phyloP scores from a whole-genome alignment of 2,113 vertebrate genomes.

The Setophaga coronata region DNA sequence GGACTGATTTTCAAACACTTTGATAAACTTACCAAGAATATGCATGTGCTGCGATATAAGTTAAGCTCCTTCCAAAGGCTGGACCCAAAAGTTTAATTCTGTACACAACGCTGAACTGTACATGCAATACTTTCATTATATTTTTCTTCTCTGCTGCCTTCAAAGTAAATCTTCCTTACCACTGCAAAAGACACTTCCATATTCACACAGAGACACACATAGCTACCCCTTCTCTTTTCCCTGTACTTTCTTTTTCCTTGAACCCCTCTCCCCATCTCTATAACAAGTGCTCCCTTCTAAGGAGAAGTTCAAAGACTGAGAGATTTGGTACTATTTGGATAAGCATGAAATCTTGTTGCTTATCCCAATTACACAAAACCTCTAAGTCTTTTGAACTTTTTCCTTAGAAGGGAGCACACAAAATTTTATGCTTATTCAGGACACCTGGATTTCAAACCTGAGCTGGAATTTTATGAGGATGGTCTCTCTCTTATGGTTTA shows the following conservation, averaged over 20 bases:
- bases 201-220: neutral
- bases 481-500: neutral
- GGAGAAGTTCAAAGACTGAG: slow-evolving; percentile 40
- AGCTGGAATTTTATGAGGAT: slow-evolving; percentile 30
- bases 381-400: slow-evolving; percentile 47
- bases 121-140: neutral
- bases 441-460: slow-evolving; percentile 40
- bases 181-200: neutral
- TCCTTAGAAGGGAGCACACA: neutral
- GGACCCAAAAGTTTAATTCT: neutral
- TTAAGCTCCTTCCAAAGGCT: neutral
- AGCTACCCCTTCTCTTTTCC: neutral
- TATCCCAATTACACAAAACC: slow-evolving; percentile 20
- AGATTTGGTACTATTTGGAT: neutral
- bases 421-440: slow-evolving; percentile 40
- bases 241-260: neutral
- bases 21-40: neutral
- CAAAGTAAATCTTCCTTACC: neutral
- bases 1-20: neutral
- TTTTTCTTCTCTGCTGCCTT: neutral
- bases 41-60: neutral
- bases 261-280: neutral
- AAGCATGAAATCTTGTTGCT: slow-evolving; percentile 53
- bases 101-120: neutral
- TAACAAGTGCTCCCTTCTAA: neutral